These are phyloP conservation scores for Talpa occidentalis DNA, from an alignment of 2,113 vertebrate genomes.

Conservation along the genomic window DNA sequence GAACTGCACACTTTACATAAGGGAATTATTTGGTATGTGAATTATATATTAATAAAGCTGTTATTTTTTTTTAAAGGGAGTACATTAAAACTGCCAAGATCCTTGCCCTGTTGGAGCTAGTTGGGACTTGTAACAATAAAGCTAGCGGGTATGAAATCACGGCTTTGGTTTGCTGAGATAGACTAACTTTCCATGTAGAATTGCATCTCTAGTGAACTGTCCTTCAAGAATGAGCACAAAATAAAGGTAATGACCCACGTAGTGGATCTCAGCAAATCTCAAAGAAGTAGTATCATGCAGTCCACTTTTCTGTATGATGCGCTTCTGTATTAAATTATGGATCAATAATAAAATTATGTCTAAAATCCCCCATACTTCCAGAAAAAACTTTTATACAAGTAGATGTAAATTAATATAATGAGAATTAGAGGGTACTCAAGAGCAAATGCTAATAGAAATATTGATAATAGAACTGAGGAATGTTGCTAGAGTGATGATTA, in stretches of 20 bases:
- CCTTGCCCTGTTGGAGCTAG: neutral
- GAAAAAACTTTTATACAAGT: neutral
- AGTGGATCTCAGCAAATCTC: neutral
- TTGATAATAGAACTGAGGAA: neutral
- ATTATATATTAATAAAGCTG: too few relatives aligned
- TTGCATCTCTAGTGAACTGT: too few relatives aligned
- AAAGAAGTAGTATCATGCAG: too few relatives aligned
- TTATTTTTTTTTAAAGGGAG: neutral
- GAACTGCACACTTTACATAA: too few relatives aligned
- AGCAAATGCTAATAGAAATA: neutral
- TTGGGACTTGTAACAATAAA: neutral
- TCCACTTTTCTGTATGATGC: neutral
- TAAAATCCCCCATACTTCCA: neutral
- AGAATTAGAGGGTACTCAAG: neutral
- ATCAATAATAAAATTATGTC: neutral
- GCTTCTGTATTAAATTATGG: neutral
- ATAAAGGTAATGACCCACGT: rapidly evolving
- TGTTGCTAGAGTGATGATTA: neutral
- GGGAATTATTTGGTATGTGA: too few relatives aligned
- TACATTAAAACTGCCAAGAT: neutral
- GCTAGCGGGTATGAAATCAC: neutral
- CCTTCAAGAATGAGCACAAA: neutral
- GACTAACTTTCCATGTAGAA: neutral
- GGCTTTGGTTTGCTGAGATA: neutral
- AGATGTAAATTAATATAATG: neutral